These are phyloP conservation scores for Peromyscus leucopus DNA, from an alignment of 2,113 vertebrate genomes.

Conservation along the genomic window DNA sequence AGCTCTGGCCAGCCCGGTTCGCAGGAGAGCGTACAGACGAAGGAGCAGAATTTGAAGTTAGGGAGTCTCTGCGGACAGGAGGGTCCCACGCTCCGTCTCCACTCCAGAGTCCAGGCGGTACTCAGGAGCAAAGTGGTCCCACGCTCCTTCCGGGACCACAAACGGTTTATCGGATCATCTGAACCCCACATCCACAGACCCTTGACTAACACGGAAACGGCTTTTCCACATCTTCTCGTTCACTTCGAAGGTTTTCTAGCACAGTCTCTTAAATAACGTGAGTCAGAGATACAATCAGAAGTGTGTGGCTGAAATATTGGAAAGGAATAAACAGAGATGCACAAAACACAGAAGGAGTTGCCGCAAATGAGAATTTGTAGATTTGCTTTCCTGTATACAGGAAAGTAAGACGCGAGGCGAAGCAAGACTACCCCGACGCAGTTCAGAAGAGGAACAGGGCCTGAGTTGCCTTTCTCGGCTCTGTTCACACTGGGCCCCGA, in stretches of 20 bases:
- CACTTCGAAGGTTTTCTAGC: neutral
- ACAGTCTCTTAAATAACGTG: neutral
- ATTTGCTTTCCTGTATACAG: neutral
- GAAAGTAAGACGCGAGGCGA: neutral
- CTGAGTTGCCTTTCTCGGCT: too few species aligned
- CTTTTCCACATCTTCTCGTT: neutral
- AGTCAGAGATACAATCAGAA: neutral
- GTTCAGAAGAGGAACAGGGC: neutral
- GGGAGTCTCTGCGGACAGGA: neutral
- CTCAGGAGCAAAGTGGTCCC: neutral
- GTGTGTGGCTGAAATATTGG: neutral
- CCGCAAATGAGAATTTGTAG: neutral
- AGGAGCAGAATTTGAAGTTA: neutral
- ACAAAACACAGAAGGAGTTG: neutral
- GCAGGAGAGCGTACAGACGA: neutral
- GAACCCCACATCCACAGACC: neutral
- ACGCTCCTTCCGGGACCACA: neutral
- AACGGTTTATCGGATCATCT: neutral
- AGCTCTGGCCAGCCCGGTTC: neutral
- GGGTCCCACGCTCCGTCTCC: neutral
- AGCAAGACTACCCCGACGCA: neutral
- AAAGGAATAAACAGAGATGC: neutral
- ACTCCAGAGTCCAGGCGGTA: too few species aligned
- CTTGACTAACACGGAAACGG: rapidly evolving
- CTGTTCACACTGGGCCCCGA: neutral